phyloP scores from a whole-genome alignment of 2,113 vertebrate genomes.

The Cinclus mexicanus region DNA sequence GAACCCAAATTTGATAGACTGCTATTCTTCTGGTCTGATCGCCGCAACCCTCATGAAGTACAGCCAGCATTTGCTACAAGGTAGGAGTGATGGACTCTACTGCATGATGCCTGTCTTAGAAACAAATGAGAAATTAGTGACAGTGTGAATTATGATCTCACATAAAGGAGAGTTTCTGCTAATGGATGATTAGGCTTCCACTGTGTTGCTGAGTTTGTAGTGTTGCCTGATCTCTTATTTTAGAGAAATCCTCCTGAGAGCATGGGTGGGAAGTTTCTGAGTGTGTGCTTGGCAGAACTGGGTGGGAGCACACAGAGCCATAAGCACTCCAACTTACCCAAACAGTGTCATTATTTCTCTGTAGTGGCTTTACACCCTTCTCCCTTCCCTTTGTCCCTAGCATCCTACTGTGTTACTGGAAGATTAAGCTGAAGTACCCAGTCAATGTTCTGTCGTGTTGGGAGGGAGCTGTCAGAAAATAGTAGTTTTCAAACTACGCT shows the following conservation, averaged over 20 bases:
- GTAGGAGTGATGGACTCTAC: constrained; percentile 63
- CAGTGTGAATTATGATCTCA: background rate
- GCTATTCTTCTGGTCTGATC: constrained; percentile 98
- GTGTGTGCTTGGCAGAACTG: fast-evolving
- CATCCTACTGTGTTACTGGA: background rate
- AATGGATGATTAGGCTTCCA: background rate
- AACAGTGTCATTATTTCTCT: background rate
- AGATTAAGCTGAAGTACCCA: too few species aligned
- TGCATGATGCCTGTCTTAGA: background rate
- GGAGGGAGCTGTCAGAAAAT: background rate
- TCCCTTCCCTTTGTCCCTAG: background rate
- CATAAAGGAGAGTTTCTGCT: background rate
- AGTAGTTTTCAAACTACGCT: background rate
- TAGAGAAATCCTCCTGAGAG: background rate
- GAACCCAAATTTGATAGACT: constrained; percentile 98
- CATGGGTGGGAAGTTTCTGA: background rate
- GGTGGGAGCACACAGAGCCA: background rate
- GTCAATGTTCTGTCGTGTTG: background rate
- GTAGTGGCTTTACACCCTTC: background rate
- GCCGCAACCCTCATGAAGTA: constrained; percentile 97
- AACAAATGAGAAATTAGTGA: background rate
- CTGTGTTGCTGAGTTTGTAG: background rate
- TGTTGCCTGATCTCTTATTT: background rate
- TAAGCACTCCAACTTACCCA: background rate
- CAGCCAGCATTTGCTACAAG: constrained; percentile 94